These are phyloP conservation scores for Silurus glanis DNA, from an alignment of 2,113 vertebrate genomes.

Conservation along the genomic window DNA sequence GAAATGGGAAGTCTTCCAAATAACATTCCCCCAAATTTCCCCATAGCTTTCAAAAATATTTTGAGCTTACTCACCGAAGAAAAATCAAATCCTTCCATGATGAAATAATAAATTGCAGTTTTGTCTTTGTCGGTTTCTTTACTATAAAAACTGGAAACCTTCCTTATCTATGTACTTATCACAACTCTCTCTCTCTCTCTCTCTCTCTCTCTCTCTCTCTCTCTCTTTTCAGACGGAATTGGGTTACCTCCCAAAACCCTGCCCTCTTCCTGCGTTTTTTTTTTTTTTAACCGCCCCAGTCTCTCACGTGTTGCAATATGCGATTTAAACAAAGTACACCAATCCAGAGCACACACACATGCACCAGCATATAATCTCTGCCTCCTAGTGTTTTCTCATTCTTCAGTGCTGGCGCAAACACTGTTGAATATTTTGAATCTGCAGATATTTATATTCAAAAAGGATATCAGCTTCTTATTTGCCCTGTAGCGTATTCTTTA, in stretches of 20 bases:
- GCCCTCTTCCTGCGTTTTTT: neutral
- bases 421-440: neutral
- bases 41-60: neutral
- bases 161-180: neutral
- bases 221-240: neutral
- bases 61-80: slow-evolving; percentile 9
- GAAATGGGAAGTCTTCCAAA: neutral
- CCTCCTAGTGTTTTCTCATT: neutral
- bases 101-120: neutral
- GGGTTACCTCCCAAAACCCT: neutral
- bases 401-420: neutral
- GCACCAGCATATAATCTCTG: neutral
- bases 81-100: slow-evolving; percentile 25
- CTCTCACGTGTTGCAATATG: neutral
- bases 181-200: neutral
- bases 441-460: too few relatives aligned
- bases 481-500: too few relatives aligned
- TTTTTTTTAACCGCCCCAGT: neutral
- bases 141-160: neutral
- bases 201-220: neutral
- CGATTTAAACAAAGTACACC: neutral
- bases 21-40: neutral
- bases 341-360: neutral
- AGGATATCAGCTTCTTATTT: too few relatives aligned
- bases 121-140: neutral